These are phyloP conservation scores for Polia nebulosa DNA, from an alignment of 2,888 invertebrate species.

Conservation along the genomic window DNA sequence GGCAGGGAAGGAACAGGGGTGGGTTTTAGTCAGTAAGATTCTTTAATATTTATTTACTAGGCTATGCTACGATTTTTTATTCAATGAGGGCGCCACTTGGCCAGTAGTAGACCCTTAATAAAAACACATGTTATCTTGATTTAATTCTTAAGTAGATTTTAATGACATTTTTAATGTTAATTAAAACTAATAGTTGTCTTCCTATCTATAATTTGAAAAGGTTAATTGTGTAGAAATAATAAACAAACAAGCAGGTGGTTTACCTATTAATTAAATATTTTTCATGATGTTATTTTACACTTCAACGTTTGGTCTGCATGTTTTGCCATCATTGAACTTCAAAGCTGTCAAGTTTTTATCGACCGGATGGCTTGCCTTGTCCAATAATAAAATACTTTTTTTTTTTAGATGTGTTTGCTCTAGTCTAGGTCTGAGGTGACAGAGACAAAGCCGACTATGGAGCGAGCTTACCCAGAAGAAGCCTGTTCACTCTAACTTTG, in stretches of 20 bases:
- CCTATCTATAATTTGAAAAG: conserved; percentile 33
- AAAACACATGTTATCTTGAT: conserved; percentile 22
- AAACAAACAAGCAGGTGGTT: neutral
- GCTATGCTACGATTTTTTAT: no score
- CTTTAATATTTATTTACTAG: no score
- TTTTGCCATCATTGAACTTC: conserved; percentile 4
- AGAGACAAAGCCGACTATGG: no score
- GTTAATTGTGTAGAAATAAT: conserved; percentile 45
- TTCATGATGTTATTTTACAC: conserved; percentile 17
- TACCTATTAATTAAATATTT: conserved; percentile 32
- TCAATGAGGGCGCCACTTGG: no score
- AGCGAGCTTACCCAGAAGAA: no score
- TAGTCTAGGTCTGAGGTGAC: no score
- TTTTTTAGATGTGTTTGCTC: no score
- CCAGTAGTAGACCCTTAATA: no score
- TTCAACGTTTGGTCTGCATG: neutral
- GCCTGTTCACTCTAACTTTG: no score
- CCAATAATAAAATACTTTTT: neutral
- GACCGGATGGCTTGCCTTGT: neutral
- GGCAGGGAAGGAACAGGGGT: no score
- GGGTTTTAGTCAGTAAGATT: no score
- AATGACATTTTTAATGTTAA: conserved; percentile 24
- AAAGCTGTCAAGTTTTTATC: conserved; percentile 17
- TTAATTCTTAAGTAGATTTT: conserved; percentile 17
- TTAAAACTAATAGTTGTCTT: conserved; percentile 38